These are phyloP conservation scores for Lordiphosa collinella DNA, from an alignment of 1,140 invertebrate genomes.

Conservation along the genomic window DNA sequence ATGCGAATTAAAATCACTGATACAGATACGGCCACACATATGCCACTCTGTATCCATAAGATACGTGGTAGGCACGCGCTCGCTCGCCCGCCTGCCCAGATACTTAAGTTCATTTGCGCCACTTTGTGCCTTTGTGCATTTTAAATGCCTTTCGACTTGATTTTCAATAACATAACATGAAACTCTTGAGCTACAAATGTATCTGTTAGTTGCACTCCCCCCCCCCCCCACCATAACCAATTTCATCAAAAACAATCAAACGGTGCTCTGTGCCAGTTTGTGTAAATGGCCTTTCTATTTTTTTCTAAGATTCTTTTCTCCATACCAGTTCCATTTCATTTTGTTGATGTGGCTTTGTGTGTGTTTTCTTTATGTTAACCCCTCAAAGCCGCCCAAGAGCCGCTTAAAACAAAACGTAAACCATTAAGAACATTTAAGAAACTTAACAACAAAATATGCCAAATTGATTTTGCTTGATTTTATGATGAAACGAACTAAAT, in stretches of 20 bases:
- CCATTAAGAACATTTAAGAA: no score
- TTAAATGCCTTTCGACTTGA: slow-evolving; percentile 47
- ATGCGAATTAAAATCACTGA: slow-evolving; percentile 64
- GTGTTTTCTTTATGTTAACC: not conserved
- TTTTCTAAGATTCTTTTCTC: slow-evolving; percentile 16
- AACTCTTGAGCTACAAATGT: slow-evolving; percentile 26
- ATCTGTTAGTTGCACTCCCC: not conserved
- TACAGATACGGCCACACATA: slow-evolving; percentile 23
- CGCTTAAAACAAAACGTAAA: not conserved
- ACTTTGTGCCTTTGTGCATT: slow-evolving; percentile 60
- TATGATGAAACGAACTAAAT: no score
- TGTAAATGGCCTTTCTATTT: not conserved
- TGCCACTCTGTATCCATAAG: slow-evolving; percentile 26
- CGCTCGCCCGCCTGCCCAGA: slow-evolving; percentile 30
- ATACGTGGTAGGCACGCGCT: slow-evolving; percentile 22
- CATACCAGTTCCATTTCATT: slow-evolving; percentile 32
- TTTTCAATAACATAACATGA: not conserved
- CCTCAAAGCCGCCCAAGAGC: not conserved
- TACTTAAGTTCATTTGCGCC: slow-evolving; percentile 74
- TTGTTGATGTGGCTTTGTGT: not conserved
- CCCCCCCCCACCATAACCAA: not conserved
- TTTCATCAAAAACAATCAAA: slow-evolving; percentile 27
- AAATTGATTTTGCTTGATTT: no score
- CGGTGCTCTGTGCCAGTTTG: slow-evolving; percentile 58
- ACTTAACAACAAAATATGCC: no score